Evolutionary conservation across 2,888 invertebrate species (phyloP), one percentile per base, ranked within the genome.

Genomic region (Emmelina monodactyla): DNA sequence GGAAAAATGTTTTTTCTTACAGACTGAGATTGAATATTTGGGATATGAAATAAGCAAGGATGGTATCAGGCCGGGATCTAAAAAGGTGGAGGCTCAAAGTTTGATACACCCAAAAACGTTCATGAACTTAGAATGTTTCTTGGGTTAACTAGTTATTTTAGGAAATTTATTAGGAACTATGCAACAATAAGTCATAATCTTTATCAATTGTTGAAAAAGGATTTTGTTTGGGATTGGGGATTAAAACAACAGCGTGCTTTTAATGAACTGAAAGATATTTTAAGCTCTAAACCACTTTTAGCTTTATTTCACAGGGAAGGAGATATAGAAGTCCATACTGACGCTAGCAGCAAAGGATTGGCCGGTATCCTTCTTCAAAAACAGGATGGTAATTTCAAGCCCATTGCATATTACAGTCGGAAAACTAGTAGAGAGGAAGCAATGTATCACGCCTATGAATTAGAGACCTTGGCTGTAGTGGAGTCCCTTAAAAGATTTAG

Each of bases 401-500:
- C 58, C 2, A 49, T 61, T 2, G 22, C 35, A 3, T 52, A 46
- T 29, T 59, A 44, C 35, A 61, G 56, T 38, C 34, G 45, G 9
- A 46, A 46, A 2, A 51, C 52, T 0, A 41, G 41, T 16, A 32
- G 16, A 3, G 48, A 48, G 12, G 53, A 53, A 52, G 33, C 36
- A 2, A 31, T 41, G 1, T 58, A 49, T 34, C 49, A 48, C 51
- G 61, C 38, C 45, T 61, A 57, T 36, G 56, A 61, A 28, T 39
- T 61, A 2, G 39, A 61, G 34, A 55, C 56, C 0, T 35, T 58
- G 4, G 55, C 55, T 0, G 33, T 37, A 10, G 35, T 31, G 3
- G 31, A 35, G 7, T n/a, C 16, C 6, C 7, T 31, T 10, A 3
- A 16, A 6, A n/a, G n/a, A 16, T 15, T 31, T 16, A 5, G 31